Base-by-base conservation (phyloP, 1,140 invertebrate species). In the Musca vetustissima region DNA sequence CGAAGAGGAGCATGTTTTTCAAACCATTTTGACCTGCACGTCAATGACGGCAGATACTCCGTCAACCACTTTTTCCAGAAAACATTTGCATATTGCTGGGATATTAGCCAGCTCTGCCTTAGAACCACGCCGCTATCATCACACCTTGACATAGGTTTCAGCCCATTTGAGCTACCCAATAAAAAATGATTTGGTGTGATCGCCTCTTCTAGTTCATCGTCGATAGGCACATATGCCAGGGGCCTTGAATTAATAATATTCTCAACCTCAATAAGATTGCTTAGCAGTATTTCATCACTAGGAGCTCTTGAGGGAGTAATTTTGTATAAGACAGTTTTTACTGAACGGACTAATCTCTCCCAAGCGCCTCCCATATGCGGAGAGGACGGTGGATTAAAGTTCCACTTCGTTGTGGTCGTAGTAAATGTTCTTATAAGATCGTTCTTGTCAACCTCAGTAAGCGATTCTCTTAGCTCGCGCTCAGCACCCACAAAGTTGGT, bases 301-400 rank as follows among this genome's bases (percentile, higher is more conserved):
- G 52, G 52, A 13, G 21, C 21, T 21, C 21, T 24, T 13, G 52
- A 22, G 3, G 22, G 11, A 2, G 24, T 55, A 11, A 57, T 53
- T 24, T 68, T 22, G 32, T 32, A 14, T 1, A 78, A 70, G 0
- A 73, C 74, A 11, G 9, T 65, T 64, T 78, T 75, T 6, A 75
- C 69, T 9, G 70, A 71, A 0, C 70, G 50, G 1, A 76, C 71
- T 0, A 74, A 4, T 1, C 71, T 48, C 53, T 79, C 75, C 77
- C 77, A 76, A 19, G 69, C 48, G 15, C 76, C 75, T 19, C 65
- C 48, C 49, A 67, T 67, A 48, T 67, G 49, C 2, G 15, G 21
- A 14, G 53, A 32, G 9, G n/a, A n/a, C n/a, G n/a, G n/a, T n/a
- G n/a, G n/a, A n/a, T n/a, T n/a, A n/a, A n/a, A n/a, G n/a, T n/a